These are phyloP conservation scores for Tympanoctomys barrerae DNA, from an alignment of 2,797 vertebrate genomes.

Conservation along the genomic window DNA sequence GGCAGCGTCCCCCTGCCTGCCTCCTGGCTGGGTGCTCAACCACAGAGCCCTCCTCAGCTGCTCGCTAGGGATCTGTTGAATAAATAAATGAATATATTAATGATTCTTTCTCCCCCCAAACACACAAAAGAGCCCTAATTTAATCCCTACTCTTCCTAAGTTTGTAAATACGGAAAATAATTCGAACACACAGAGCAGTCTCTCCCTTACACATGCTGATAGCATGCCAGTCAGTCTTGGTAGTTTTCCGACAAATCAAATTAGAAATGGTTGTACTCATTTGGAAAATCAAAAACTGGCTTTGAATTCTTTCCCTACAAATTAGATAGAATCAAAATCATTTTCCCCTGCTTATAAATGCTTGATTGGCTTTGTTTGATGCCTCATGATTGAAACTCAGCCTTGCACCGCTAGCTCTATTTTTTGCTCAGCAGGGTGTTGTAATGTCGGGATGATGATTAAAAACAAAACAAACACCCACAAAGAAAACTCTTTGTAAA, in stretches of 20 bases:
- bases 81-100: background rate
- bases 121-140: background rate
- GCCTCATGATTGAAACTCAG: constrained; percentile 61
- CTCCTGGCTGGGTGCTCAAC: background rate
- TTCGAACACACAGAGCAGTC: background rate
- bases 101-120: background rate
- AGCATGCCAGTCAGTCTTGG: background rate
- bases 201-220: background rate
- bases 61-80: background rate
- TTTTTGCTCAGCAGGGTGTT: constrained; percentile 65
- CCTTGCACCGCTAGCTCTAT: constrained; percentile 45
- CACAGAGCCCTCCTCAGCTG: background rate
- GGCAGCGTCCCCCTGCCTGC: accelerated
- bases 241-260: constrained; percentile 73
- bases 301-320: constrained; percentile 73
- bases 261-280: constrained; percentile 77
- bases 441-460: constrained; percentile 70
- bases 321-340: constrained; percentile 77
- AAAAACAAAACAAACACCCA: constrained; percentile 71
- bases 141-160: background rate
- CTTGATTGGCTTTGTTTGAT: constrained; percentile 73
- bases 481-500: constrained; percentile 65
- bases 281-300: constrained; percentile 73
- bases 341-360: constrained; percentile 67
- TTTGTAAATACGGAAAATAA: background rate